Evolutionary conservation across 1,140 invertebrate genomes (phyloP).

Genomic region (Gryllus bimaculatus): DNA sequence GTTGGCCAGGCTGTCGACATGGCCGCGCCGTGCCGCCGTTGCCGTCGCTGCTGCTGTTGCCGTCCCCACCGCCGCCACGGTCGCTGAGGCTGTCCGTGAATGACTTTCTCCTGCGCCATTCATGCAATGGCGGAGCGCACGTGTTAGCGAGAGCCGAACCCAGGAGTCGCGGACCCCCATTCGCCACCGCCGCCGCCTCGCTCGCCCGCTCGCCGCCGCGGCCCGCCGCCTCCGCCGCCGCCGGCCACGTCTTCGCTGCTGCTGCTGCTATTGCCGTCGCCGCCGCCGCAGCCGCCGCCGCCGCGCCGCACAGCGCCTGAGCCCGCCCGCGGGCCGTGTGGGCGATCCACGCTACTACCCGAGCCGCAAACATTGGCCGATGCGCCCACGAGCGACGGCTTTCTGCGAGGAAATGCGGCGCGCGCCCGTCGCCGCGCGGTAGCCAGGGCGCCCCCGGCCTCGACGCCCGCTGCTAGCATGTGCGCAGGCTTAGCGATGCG

Average conservation of each 20-base stretch:
- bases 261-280: not conserved
- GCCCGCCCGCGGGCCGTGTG: not conserved
- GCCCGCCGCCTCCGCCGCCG: too few species aligned
- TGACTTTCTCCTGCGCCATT: not conserved
- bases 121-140: not conserved
- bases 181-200: not conserved
- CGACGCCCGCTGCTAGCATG: not conserved
- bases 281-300: too few species aligned
- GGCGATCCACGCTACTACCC: not conserved
- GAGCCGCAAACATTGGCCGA: not conserved
- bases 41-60: not conserved
- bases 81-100: not conserved
- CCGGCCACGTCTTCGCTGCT: not conserved
- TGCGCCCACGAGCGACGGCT: not conserved
- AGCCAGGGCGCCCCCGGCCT: too few species aligned
- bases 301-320: too few species aligned
- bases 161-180: not conserved
- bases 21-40: not conserved
- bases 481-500: not conserved
- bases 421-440: too few species aligned
- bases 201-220: not conserved
- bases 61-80: not conserved
- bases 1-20: not conserved
- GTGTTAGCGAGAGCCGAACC: not conserved
- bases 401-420: not conserved